Conservation (phyloP, 1,140 invertebrate genomes). For the Drepana arcuata region DNA sequence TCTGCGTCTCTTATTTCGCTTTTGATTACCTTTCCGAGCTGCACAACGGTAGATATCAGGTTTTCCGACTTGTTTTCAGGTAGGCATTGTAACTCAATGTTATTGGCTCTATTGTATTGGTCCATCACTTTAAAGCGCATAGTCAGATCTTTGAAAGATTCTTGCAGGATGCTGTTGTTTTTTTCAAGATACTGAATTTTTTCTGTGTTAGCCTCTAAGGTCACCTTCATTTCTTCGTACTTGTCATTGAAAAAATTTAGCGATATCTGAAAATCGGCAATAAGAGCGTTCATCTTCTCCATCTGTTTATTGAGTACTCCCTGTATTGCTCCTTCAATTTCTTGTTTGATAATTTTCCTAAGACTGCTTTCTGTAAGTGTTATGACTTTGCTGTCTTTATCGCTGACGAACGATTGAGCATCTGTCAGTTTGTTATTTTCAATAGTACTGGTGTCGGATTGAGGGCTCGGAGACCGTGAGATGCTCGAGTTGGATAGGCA, state of each 20-base stretch:
- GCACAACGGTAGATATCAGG: background rate
- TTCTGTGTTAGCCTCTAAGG: background rate
- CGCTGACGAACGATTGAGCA: too few relatives aligned
- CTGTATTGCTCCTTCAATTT: background rate
- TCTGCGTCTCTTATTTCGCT: background rate
- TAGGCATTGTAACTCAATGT: background rate
- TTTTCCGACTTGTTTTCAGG: background rate
- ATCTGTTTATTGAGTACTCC: background rate
- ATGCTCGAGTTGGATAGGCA: too few relatives aligned
- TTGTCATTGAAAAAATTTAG: slow-evolving; percentile 1
- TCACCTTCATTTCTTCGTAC: background rate
- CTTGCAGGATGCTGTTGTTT: background rate
- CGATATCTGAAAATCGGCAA: background rate
- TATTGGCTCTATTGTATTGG: background rate
- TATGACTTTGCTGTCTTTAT: too few relatives aligned
- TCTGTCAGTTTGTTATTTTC: too few relatives aligned
- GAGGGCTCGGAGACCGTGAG: too few relatives aligned
- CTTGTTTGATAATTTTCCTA: background rate
- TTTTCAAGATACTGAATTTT: background rate
- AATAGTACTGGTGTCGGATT: too few relatives aligned
- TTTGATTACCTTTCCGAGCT: background rate
- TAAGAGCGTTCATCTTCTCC: background rate
- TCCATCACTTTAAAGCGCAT: background rate
- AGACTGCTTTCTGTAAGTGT: too few relatives aligned
- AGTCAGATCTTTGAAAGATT: background rate